phyloP scores from a whole-genome alignment of 1,140 invertebrate genomes.

The Drosophila lacertosa region DNA sequence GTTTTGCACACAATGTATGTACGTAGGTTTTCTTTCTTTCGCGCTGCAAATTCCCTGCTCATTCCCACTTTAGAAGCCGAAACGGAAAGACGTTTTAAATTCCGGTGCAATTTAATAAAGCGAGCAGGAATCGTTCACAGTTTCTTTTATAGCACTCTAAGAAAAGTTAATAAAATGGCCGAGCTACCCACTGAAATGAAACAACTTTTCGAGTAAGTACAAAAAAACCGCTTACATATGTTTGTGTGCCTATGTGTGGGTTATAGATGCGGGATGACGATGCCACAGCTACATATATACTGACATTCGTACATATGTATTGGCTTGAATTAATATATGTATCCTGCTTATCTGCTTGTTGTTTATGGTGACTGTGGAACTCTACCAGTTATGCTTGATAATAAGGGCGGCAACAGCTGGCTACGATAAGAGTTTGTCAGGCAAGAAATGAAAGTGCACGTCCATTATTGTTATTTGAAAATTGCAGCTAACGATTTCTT shows the following conservation, averaged over 20 bases:
- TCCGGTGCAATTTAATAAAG: slow-evolving; percentile 26
- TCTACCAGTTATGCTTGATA: slow-evolving; percentile 37
- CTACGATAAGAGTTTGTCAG: slow-evolving; percentile 22
- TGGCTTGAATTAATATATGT: slow-evolving; percentile 12
- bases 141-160: not conserved
- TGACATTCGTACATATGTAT: slow-evolving; percentile 6
- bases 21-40: slow-evolving; percentile 34
- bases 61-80: slow-evolving; percentile 42
- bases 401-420: slow-evolving; percentile 21
- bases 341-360: slow-evolving; percentile 44
- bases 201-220: slow-evolving; percentile 67
- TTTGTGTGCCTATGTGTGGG: slow-evolving; percentile 1
- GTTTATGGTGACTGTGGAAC: slow-evolving; percentile 40
- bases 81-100: slow-evolving; percentile 33
- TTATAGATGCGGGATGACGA: slow-evolving; percentile 27
- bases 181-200: slow-evolving; percentile 57
- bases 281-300: slow-evolving; percentile 15
- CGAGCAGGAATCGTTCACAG: slow-evolving; percentile 12
- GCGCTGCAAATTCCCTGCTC: slow-evolving; percentile 14
- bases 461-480: slow-evolving; percentile 5
- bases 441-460: slow-evolving; percentile 19
- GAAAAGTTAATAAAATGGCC: slow-evolving; percentile 50
- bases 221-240: not conserved
- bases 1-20: slow-evolving; percentile 3
- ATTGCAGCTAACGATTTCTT: slow-evolving; percentile 4